phyloP scores from a whole-genome alignment of 1,140 invertebrate species.

The Parapsyche elsis region DNA sequence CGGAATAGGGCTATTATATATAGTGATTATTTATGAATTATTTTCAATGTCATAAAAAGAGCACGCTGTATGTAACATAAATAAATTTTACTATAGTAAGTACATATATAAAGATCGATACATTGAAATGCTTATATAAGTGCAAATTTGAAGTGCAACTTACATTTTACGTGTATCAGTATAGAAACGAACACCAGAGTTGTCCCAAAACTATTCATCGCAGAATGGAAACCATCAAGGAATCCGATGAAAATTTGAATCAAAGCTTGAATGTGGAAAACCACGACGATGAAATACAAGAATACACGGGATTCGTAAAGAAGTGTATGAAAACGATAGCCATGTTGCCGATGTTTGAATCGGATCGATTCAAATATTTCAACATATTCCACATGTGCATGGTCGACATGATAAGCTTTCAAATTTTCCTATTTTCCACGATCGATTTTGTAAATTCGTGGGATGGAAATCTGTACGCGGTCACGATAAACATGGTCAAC shows the following conservation, averaged over 20 bases:
- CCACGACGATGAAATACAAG: slow-evolving; percentile 30
- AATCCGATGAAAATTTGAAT: slow-evolving; percentile 1
- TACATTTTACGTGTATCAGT: no score
- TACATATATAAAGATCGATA: no score
- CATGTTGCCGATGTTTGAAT: slow-evolving; percentile 48
- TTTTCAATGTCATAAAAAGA: no score
- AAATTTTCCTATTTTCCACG: slow-evolving; percentile 44
- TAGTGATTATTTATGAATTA: no score
- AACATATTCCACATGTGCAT: slow-evolving; percentile 41
- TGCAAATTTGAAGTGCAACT: no score
- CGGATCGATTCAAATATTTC: neutral
- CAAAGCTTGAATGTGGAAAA: neutral
- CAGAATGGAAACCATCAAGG: slow-evolving; percentile 26
- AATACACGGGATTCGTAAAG: slow-evolving; percentile 46
- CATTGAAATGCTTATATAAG: no score
- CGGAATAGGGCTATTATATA: no score
- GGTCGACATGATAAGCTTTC: slow-evolving; percentile 44
- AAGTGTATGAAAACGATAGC: slow-evolving; percentile 47
- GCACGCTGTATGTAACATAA: no score
- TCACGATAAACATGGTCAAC: slow-evolving; percentile 47
- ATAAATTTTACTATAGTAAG: no score
- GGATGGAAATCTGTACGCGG: slow-evolving; percentile 46
- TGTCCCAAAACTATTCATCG: no score
- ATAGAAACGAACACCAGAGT: no score
- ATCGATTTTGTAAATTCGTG: slow-evolving; percentile 42